These are phyloP conservation scores for Seira ritae DNA, from an alignment of 2,888 invertebrate genomes.

Conservation along the genomic window DNA sequence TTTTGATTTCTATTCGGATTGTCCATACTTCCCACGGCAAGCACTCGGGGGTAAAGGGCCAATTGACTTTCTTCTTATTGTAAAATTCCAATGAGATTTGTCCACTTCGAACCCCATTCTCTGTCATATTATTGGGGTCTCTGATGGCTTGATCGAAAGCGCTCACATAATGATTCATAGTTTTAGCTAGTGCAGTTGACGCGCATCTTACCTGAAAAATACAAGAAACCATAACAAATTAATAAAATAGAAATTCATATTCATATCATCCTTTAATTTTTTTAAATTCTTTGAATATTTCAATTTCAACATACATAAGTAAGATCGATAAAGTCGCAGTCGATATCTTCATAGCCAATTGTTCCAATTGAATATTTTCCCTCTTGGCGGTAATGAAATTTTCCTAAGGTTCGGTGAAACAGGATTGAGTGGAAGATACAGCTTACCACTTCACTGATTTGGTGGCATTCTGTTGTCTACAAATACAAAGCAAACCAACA, in stretches of 20 bases:
- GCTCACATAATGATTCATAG: constrained; percentile 81
- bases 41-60: constrained; percentile 93
- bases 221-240: neutral
- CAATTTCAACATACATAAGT: constrained; percentile 84
- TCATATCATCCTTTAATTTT: too few species aligned
- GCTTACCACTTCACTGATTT: constrained; percentile 93
- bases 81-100: constrained; percentile 97
- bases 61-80: constrained; percentile 91
- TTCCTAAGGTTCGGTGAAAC: constrained; percentile 92
- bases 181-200: constrained; percentile 85
- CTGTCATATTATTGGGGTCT: constrained; percentile 71
- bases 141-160: constrained; percentile 76
- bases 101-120: constrained; percentile 75
- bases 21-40: constrained; percentile 99
- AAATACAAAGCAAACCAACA: constrained; percentile 27
- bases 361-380: constrained; percentile 97
- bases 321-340: constrained; percentile 98
- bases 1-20: constrained; percentile 90
- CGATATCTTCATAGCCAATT: constrained; percentile 96
- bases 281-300: too few species aligned
- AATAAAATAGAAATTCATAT: too few species aligned
- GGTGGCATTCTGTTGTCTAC: constrained; percentile 86
- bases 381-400: constrained; percentile 95
- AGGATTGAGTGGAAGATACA: constrained; percentile 94
- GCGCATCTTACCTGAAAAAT: constrained; percentile 85